Evolutionary conservation across 2,797 vertebrate species (phyloP).

Genomic region (Cossypha caffra): DNA sequence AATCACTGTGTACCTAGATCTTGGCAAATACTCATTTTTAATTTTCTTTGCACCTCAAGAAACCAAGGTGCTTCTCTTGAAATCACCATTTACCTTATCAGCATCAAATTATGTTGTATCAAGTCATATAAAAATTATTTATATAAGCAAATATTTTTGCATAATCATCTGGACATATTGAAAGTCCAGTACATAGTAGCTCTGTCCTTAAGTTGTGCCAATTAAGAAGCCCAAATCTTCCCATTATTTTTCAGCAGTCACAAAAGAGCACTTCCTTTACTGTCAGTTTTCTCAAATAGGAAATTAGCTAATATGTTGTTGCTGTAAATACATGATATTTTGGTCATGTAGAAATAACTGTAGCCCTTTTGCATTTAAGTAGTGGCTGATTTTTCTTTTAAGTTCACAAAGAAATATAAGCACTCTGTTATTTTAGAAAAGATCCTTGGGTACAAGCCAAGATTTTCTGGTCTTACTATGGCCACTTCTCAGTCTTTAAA

Average conservation of each 20-base stretch:
- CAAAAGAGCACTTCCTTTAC: background rate
- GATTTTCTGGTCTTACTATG: background rate
- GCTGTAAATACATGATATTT: background rate
- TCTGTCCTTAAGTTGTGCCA: background rate
- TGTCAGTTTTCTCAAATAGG: background rate
- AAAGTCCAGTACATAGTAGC: background rate
- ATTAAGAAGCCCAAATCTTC: background rate
- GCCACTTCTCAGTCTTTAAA: background rate
- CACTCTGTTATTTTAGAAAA: background rate
- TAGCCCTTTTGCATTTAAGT: background rate
- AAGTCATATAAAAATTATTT: background rate
- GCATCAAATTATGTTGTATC: background rate
- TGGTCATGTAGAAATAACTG: background rate
- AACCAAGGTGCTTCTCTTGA: background rate
- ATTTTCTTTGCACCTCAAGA: background rate
- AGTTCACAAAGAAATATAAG: background rate
- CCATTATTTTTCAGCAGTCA: background rate
- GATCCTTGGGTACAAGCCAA: background rate
- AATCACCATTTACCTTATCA: background rate
- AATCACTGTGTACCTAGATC: background rate
- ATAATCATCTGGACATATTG: background rate
- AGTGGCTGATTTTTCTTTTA: background rate
- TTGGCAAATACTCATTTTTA: background rate
- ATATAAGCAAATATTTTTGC: background rate
- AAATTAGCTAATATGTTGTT: background rate